phyloP scores from a whole-genome alignment of 2,797 vertebrate genomes.

The Bradypodion pumilum region DNA sequence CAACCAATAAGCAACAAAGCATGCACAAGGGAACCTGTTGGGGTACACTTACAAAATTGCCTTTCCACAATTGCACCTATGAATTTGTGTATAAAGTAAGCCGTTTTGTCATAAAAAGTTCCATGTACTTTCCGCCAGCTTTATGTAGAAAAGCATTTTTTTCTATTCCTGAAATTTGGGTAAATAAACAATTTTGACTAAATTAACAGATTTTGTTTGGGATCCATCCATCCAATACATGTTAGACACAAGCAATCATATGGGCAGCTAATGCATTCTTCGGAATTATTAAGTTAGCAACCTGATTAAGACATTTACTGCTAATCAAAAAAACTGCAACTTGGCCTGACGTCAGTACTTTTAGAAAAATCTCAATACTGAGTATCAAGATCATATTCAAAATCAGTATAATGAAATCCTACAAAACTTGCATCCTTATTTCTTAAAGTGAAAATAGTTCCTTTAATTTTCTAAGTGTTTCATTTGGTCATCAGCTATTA shows the following conservation, averaged over 20 bases:
- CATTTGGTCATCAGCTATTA: background rate
- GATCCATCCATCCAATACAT: background rate
- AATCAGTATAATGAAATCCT: background rate
- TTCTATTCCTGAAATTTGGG: conserved; percentile 52
- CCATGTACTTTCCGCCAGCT: background rate
- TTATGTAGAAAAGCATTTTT: conserved; percentile 63
- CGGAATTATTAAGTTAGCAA: background rate
- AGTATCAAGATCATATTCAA: background rate
- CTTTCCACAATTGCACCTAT: too few relatives aligned
- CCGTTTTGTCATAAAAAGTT: conserved; percentile 45
- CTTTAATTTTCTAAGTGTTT: background rate
- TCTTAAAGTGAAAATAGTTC: too few relatives aligned
- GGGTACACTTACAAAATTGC: too few relatives aligned
- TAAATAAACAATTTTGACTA: background rate
- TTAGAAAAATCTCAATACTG: background rate
- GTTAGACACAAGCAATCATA: too few relatives aligned
- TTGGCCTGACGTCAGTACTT: too few relatives aligned
- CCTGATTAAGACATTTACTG: background rate
- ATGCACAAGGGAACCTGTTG: too few relatives aligned
- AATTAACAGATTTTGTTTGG: background rate
- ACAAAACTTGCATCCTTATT: too few relatives aligned
- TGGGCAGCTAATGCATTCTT: background rate
- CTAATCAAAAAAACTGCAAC: background rate
- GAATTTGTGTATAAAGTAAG: conserved; percentile 52
- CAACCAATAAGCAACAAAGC: too few relatives aligned